Conservation (phyloP, 1,140 invertebrate genomes). For the Dryas iulia region DNA sequence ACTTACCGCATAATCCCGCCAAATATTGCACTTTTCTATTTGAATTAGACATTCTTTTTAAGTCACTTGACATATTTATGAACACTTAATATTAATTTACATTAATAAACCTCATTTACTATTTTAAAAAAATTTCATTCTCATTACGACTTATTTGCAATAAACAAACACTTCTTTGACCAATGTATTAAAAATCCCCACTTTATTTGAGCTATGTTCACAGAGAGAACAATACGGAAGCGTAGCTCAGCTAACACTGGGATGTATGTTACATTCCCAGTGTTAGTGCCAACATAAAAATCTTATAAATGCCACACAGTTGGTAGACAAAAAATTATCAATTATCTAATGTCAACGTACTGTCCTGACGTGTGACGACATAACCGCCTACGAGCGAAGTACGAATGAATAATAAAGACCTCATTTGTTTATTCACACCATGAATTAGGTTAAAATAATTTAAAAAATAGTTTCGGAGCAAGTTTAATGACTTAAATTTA, state of each 20-base stretch:
- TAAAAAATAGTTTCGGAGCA: too few species aligned
- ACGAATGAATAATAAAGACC: too few species aligned
- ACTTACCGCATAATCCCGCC: conserved; percentile 6
- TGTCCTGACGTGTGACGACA: too few species aligned
- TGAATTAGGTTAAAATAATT: too few species aligned
- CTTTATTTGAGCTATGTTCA: neutral
- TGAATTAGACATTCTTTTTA: neutral
- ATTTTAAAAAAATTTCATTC: neutral
- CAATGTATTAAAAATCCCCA: neutral
- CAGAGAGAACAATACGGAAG: neutral
- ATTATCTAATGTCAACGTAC: neutral
- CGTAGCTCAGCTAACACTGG: neutral
- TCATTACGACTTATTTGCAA: neutral
- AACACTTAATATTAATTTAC: neutral
- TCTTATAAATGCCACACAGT: neutral
- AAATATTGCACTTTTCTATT: neutral
- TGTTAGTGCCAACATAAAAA: neutral
- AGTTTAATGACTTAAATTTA: too few species aligned
- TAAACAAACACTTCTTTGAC: neutral
- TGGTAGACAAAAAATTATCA: neutral
- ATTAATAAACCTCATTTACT: neutral
- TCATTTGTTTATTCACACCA: too few species aligned
- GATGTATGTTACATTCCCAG: neutral
- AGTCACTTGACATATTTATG: neutral
- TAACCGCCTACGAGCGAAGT: too few species aligned